phyloP scores from a whole-genome alignment of 1,140 invertebrate genomes.

The Ruditapes philippinarum region DNA sequence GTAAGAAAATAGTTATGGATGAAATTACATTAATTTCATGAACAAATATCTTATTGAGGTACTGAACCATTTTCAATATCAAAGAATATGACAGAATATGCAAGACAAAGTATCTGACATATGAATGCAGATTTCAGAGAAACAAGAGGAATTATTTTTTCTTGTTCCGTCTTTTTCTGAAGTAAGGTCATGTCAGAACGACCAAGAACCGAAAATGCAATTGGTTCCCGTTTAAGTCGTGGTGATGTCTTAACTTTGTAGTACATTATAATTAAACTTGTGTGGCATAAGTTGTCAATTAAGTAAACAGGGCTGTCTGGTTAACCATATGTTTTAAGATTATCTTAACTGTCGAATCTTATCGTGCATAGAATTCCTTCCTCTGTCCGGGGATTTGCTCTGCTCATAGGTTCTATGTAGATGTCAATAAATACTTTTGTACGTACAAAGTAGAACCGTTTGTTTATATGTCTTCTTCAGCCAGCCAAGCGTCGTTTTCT shows the following conservation, averaged over 20 bases:
- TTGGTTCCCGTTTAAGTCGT: background rate
- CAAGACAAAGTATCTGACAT: no score
- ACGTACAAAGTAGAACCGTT: conserved; percentile 1
- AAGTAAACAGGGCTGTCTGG: background rate
- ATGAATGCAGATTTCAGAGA: no score
- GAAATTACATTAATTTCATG: no score
- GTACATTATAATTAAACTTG: background rate
- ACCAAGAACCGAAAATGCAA: no score
- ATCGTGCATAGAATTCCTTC: background rate
- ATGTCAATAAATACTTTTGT: conserved; percentile 1
- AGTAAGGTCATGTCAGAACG: no score
- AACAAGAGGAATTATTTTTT: no score
- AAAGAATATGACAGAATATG: no score
- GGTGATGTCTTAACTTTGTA: no score
- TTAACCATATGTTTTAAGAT: background rate
- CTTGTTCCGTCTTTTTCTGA: no score
- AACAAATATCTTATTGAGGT: no score
- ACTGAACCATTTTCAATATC: no score
- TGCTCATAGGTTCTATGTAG: background rate
- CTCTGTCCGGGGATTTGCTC: background rate
- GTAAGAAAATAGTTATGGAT: no score
- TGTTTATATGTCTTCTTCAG: background rate
- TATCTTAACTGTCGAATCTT: background rate
- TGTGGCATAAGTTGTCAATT: background rate
- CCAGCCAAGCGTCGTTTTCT: conserved; percentile 10